Evolutionary conservation across 2,113 vertebrate genomes (phyloP).

Genomic region (Actinemys pallida): DNA sequence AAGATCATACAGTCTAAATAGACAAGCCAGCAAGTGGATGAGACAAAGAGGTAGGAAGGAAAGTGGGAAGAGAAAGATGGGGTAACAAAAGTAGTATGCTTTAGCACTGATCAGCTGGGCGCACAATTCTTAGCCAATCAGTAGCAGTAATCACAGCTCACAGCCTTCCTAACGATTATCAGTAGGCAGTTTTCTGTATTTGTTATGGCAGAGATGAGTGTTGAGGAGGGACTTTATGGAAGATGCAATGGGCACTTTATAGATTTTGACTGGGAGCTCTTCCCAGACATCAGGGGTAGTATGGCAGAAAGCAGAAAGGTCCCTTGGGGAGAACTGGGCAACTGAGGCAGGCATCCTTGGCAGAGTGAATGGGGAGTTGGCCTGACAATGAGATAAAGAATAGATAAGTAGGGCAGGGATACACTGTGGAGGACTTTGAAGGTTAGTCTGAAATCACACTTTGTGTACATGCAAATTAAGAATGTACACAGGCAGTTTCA

Average conservation of each 20-base stretch:
- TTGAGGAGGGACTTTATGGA: not conserved
- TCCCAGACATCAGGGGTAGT: not conserved
- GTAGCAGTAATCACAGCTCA: not conserved
- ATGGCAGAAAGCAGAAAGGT: not conserved
- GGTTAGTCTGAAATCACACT: not conserved
- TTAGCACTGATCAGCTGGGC: not conserved
- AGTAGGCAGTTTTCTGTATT: not conserved
- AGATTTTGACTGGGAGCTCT: not conserved
- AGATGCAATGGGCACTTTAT: not conserved
- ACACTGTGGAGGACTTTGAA: not conserved
- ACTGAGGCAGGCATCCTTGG: not conserved
- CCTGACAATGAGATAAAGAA: too few relatives aligned
- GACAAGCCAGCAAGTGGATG: fast-evolving
- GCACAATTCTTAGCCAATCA: not conserved
- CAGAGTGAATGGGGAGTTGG: too few relatives aligned
- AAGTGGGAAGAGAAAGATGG: not conserved
- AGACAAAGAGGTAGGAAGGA: not conserved
- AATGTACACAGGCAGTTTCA: not conserved
- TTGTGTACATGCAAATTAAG: not conserved
- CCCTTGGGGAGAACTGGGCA: not conserved
- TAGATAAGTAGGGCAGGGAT: too few relatives aligned
- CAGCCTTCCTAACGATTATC: not conserved
- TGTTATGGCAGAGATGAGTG: not conserved
- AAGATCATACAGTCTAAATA: not conserved
- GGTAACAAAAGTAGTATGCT: not conserved